A percentile compares a stretch with the other conserved stretches of the same genome.
These are phyloP conservation scores for Pseudococcus viburni DNA, from an alignment of 2,888 invertebrate genomes.

Conservation along the genomic window DNA sequence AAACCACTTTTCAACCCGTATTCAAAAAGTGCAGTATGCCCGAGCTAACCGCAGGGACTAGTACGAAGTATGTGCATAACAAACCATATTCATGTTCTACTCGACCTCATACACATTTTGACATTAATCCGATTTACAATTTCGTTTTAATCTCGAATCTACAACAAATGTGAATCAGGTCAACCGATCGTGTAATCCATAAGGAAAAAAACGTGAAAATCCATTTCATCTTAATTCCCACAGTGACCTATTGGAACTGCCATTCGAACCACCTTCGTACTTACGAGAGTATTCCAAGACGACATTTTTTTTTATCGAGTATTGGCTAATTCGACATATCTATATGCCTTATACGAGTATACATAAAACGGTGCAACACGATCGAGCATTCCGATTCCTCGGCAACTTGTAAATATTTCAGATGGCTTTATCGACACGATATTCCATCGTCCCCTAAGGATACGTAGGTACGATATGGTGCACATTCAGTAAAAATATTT, in stretches of 20 bases:
- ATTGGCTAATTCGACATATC: constrained; percentile 37
- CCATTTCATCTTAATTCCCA: too few relatives aligned
- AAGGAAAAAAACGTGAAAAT: too few relatives aligned
- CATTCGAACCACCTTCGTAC: background rate
- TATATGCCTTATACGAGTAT: background rate
- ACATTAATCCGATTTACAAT: too few relatives aligned
- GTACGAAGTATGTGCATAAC: too few relatives aligned
- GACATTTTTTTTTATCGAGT: constrained; percentile 1
- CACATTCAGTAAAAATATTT: constrained; percentile 32
- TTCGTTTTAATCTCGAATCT: too few relatives aligned
- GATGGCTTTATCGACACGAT: constrained; percentile 43
- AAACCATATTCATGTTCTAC: too few relatives aligned
- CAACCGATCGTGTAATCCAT: too few relatives aligned
- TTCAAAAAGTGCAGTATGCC: too few relatives aligned
- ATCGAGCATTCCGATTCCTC: constrained; percentile 28
- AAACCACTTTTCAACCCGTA: too few relatives aligned
- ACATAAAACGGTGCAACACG: constrained; percentile 12
- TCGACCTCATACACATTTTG: too few relatives aligned
- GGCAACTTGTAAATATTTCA: constrained; percentile 43
- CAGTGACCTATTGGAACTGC: background rate
- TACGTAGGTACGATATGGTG: background rate
- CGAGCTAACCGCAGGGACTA: too few relatives aligned
- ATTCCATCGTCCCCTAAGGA: constrained; percentile 34
- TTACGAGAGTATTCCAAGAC: background rate
- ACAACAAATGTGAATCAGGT: too few relatives aligned